A percentile compares a stretch with the other conserved stretches of the same genome.
phyloP scores from a whole-genome alignment of 2,888 invertebrate genomes.

The Agelastica alni region DNA sequence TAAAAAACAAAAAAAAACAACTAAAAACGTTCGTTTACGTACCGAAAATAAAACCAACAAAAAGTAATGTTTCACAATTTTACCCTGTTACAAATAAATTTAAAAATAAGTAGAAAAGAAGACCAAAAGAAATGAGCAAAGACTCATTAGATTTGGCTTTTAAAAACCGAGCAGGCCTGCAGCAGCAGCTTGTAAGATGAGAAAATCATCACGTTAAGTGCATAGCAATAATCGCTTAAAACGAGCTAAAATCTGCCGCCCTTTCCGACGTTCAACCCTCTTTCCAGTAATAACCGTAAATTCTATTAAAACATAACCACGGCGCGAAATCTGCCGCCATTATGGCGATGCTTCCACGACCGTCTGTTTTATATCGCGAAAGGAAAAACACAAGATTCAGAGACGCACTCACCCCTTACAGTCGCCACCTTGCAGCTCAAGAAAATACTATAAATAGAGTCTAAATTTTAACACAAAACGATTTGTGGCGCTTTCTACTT shows the following conservation, averaged over 20 bases:
- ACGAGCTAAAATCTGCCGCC: conserved; percentile 52
- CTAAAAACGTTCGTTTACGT: too few relatives aligned
- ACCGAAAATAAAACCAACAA: too few relatives aligned
- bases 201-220: conserved; percentile 53
- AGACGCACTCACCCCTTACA: conserved; percentile 2
- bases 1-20: too few relatives aligned
- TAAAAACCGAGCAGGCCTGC: conserved; percentile 5
- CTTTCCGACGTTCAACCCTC: conserved; percentile 49
- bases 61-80: too few relatives aligned
- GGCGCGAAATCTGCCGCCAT: conserved; percentile 60
- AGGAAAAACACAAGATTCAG: conserved; percentile 19
- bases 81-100: too few relatives aligned
- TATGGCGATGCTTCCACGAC: conserved; percentile 55
- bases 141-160: conserved; percentile 4
- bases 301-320: conserved; percentile 61
- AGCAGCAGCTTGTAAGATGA: conserved; percentile 22
- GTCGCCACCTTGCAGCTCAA: too few relatives aligned
- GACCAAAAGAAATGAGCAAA: too few relatives aligned
- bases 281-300: conserved; percentile 58
- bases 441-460: too few relatives aligned
- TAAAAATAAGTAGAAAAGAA: too few relatives aligned
- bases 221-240: conserved; percentile 54
- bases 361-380: conserved; percentile 54
- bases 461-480: too few relatives aligned
- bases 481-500: too few relatives aligned